Percentiles rank a stretch among this genome's conserved stretches.
Evolutionary conservation across 2,113 vertebrate genomes (phyloP).

Genomic region (Argyrosomus japonicus): DNA sequence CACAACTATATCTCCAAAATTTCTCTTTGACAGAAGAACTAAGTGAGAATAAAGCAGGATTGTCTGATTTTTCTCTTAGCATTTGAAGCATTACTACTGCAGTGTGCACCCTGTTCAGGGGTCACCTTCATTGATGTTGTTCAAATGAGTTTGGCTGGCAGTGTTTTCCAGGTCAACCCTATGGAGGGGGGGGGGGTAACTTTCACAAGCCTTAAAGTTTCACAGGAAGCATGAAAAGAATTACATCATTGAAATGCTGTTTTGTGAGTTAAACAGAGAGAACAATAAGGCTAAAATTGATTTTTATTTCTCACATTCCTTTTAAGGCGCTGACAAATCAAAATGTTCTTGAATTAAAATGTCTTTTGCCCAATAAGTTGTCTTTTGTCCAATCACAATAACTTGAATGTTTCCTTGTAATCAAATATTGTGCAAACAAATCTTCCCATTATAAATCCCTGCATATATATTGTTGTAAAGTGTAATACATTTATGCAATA

Average conservation of each 20-base stretch:
- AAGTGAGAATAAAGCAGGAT: conserved; percentile 54
- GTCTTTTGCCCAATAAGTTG: not conserved
- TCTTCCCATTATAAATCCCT: not conserved
- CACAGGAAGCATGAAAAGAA: conserved; percentile 3
- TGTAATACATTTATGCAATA: not conserved
- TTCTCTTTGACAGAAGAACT: conserved; percentile 45
- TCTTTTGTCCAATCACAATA: conserved; percentile 6
- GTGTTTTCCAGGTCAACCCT: conserved; percentile 58
- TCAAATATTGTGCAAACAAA: not conserved
- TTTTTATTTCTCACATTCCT: conserved; percentile 14
- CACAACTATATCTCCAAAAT: conserved; percentile 56
- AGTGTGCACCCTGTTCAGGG: conserved; percentile 51
- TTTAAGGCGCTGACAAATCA: conserved; percentile 1
- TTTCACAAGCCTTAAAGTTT: conserved; percentile 32
- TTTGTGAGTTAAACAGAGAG: not conserved
- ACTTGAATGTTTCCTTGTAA: not conserved
- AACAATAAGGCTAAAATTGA: not conserved
- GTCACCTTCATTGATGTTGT: conserved; percentile 68
- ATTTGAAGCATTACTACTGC: conserved; percentile 59
- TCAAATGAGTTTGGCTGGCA: conserved; percentile 61
- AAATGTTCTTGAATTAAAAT: not conserved
- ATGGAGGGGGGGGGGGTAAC: not conserved
- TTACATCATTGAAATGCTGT: conserved; percentile 5
- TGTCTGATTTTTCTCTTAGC: conserved; percentile 44
- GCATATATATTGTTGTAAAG: not conserved